Evolutionary conservation across 2,888 invertebrate genomes (phyloP).

Genomic region (Mesorhabditis spiculigera): DNA sequence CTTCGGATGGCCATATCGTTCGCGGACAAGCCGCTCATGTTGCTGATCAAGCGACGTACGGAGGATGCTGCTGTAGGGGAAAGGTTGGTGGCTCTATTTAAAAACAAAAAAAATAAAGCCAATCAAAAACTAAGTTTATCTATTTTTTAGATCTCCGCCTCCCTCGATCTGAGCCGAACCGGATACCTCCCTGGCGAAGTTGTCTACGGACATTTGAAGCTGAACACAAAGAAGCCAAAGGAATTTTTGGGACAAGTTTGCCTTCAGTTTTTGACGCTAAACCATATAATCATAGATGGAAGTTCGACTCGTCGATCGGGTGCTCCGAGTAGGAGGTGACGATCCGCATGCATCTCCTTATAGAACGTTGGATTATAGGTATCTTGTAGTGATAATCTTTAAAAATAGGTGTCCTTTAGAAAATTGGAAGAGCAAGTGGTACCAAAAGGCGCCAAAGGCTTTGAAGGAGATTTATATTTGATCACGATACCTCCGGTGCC

Average conservation of each 20-base stretch:
- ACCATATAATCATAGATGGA: slow-evolving; percentile 28
- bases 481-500: slow-evolving; percentile 35
- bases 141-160: slow-evolving; percentile 36
- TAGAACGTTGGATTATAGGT: slow-evolving; percentile 27
- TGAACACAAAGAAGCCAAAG: slow-evolving; percentile 40
- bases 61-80: slow-evolving; percentile 52
- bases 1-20: slow-evolving; percentile 39
- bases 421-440: not conserved
- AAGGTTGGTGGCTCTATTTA: slow-evolving; percentile 18
- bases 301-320: slow-evolving; percentile 38
- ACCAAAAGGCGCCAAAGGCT: slow-evolving; percentile 3
- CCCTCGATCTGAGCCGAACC: slow-evolving; percentile 45
- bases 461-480: slow-evolving; percentile 12
- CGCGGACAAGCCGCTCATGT: slow-evolving; percentile 37
- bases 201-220: slow-evolving; percentile 39
- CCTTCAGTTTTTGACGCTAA: not conserved
- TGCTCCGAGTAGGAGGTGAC: slow-evolving; percentile 24
- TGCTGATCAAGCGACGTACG: slow-evolving; percentile 39
- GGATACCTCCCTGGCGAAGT: slow-evolving; percentile 50
- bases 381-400: not conserved
- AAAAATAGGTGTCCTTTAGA: not conserved
- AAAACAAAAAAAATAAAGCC: not conserved
- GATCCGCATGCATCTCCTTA: slow-evolving; percentile 25
- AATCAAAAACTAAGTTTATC: not conserved
- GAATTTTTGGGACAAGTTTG: slow-evolving; percentile 33